Conservation (phyloP, 2,113 vertebrate species). For the Progne subis region DNA sequence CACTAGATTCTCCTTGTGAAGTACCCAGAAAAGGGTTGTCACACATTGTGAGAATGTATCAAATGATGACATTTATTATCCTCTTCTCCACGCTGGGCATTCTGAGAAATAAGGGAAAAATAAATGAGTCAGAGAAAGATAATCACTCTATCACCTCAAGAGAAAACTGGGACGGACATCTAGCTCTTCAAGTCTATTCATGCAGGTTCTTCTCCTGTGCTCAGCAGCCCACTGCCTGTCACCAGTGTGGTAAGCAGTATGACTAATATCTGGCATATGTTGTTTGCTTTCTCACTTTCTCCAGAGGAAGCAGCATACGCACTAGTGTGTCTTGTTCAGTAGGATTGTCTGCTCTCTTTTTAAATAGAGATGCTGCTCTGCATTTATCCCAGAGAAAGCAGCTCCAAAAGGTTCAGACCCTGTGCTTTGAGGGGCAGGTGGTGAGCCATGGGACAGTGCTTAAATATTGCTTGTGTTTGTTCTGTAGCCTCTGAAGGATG, state of each 20-base stretch:
- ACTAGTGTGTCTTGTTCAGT: not conserved
- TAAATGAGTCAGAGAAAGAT: not conserved
- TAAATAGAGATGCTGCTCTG: not conserved
- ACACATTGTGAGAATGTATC: not conserved
- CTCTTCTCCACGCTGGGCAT: not conserved
- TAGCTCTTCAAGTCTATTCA: not conserved
- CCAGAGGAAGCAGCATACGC: not conserved
- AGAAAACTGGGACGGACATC: not conserved
- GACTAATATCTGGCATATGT: conserved; percentile 26
- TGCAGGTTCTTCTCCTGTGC: not conserved
- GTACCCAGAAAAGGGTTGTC: not conserved
- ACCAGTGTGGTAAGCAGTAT: not conserved
- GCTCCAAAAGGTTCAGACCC: not conserved
- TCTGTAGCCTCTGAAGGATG: not conserved
- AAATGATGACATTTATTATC: not conserved
- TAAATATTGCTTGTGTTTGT: not conserved
- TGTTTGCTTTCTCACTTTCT: conserved; percentile 28
- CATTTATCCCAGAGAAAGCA: not conserved
- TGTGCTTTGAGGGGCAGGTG: not conserved
- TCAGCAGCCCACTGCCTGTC: not conserved
- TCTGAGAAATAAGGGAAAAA: not conserved
- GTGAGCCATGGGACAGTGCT: not conserved
- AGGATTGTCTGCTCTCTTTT: not conserved
- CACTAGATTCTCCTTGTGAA: not conserved
- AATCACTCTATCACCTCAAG: not conserved